Evolutionary conservation across 2,797 vertebrate genomes (phyloP).

Genomic region (Microctenopoma stevenorrisi): DNA sequence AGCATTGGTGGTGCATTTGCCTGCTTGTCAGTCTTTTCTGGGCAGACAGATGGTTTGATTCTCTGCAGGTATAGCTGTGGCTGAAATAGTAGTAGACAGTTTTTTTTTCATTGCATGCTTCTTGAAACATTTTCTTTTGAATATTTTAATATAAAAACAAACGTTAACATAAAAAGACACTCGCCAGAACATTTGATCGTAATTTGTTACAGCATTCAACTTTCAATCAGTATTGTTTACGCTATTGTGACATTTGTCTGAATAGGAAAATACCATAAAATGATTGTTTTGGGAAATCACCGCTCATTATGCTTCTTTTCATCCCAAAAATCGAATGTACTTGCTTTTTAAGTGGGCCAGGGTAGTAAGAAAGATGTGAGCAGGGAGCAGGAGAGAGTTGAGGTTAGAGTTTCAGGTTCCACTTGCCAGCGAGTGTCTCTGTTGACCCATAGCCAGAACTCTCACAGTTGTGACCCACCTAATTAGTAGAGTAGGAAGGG

Average conservation of each 20-base stretch:
- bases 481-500: conserved; percentile 69
- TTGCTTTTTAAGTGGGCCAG: conserved; percentile 57
- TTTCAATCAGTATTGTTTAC: conserved; percentile 70
- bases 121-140: background rate
- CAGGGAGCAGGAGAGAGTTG: conserved; percentile 48
- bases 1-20: conserved; percentile 43
- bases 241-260: conserved; percentile 50
- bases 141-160: background rate
- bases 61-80: conserved; percentile 38
- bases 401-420: conserved; percentile 71
- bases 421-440: conserved; percentile 69
- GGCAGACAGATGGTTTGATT: conserved; percentile 28
- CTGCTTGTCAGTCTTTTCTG: conserved; percentile 51
- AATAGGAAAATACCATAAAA: conserved; percentile 51
- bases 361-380: conserved; percentile 48
- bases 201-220: conserved; percentile 39
- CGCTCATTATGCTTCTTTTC: conserved; percentile 65
- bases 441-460: conserved; percentile 74
- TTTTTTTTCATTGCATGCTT: background rate
- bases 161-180: conserved; percentile 5
- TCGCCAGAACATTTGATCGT: background rate
- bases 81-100: conserved; percentile 15
- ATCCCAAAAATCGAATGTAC: conserved; percentile 61
- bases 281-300: conserved; percentile 77
- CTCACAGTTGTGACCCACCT: conserved; percentile 76